A percentile compares a stretch with the other conserved stretches of the same genome.
These are phyloP conservation scores for Megalurothrips usitatus DNA, from an alignment of 2,888 invertebrate genomes.

Conservation along the genomic window DNA sequence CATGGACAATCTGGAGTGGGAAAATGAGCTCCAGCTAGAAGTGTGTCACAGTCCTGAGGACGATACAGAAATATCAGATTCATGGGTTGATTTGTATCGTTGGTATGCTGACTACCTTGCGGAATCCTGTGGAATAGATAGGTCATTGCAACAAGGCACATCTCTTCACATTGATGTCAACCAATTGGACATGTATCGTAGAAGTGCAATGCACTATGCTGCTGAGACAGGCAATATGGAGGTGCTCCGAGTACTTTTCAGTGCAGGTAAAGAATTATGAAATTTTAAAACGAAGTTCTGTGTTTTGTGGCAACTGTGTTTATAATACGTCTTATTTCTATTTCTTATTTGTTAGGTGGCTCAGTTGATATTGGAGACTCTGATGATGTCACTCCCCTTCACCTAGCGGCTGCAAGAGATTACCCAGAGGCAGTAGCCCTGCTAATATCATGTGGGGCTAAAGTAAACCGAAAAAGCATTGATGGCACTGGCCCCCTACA, in stretches of 20 bases:
- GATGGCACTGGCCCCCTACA: slow-evolving; percentile 48
- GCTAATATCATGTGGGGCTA: slow-evolving; percentile 42
- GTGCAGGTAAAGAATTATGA: slow-evolving; percentile 51
- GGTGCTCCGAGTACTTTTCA: slow-evolving; percentile 57
- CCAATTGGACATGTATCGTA: slow-evolving; percentile 59
- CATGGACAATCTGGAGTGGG: slow-evolving; percentile 70
- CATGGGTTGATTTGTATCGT: slow-evolving; percentile 49
- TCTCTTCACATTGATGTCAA: slow-evolving; percentile 51
- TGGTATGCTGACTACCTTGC: slow-evolving; percentile 74
- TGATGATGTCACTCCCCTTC: slow-evolving; percentile 63
- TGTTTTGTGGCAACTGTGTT: neutral
- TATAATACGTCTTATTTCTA: neutral
- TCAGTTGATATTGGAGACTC: slow-evolving; percentile 61
- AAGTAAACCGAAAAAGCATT: slow-evolving; percentile 46
- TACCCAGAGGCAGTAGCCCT: slow-evolving; percentile 55
- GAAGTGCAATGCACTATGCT: slow-evolving; percentile 70
- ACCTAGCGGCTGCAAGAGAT: slow-evolving; percentile 59
- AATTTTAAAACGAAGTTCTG: slow-evolving; percentile 31
- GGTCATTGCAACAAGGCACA: slow-evolving; percentile 46
- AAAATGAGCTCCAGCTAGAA: slow-evolving; percentile 61
- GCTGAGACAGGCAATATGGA: slow-evolving; percentile 61
- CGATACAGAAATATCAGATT: slow-evolving; percentile 45
- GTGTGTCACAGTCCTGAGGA: slow-evolving; percentile 45
- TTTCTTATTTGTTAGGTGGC: slow-evolving; percentile 49
- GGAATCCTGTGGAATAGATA: slow-evolving; percentile 51